Base-by-base conservation (phyloP, 2,888 invertebrate genomes). In the Nymphalis c-album region DNA sequence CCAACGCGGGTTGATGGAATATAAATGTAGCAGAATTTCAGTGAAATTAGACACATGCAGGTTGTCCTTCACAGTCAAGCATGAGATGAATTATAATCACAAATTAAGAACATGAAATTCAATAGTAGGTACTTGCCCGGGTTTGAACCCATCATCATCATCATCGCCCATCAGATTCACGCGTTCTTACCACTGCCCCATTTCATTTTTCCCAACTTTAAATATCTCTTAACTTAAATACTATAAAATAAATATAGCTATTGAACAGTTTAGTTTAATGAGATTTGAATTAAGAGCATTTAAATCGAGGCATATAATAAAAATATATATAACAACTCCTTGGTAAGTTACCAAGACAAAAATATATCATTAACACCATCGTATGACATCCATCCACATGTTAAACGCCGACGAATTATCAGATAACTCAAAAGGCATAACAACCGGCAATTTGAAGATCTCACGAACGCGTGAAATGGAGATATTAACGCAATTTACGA, bases 401-500 rank as follows among this genome's bases (percentile, higher is more conserved):
- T 71, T 66, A 69, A 73, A 65, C 76, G 75, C 76, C 78, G 69
- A 77, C 76, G 79, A 81, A 86, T 85, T 84, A 85, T 84, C 82
- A 80, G 84, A 87, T 88, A 87, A 87, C 82, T 90, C 88, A 87
- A 82, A 85, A 82, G 73, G 78, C 71, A 77, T 74, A 83, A 84
- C 83, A 84, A 81, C 78, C 79, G 70, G 80, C 85, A 87, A 89
- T 89, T 86, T 88, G 77, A 81, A 76, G 79, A 82, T 74, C 82
- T 84, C 84, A 81, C 85, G 82, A 83, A 75, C 80, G 82, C 83
- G 78, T 81, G 85, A 86, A 88, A 85, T 80, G 76, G 82, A 80
- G 80, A 84, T 84, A 89, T 88, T 88, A 89, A 76, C 77, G 82
- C 83, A 85, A 88, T 90, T 88, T 89, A 86, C 79, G 75, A 77